Evolutionary conservation across 2,113 vertebrate species (phyloP).

Genomic region (Peucedramus taeniatus): DNA sequence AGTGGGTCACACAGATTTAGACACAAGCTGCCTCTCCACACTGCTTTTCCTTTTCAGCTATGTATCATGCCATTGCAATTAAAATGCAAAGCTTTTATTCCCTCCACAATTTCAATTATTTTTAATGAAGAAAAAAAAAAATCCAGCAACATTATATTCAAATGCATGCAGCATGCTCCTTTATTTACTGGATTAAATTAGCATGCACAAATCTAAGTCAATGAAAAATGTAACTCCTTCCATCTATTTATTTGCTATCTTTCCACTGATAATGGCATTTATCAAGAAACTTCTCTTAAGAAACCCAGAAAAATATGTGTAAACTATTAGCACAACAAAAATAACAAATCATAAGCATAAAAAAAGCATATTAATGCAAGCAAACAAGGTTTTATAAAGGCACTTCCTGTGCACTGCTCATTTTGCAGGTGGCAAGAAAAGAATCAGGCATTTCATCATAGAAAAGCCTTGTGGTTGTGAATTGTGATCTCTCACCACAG

Average conservation of each 20-base stretch:
- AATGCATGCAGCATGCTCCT: background rate
- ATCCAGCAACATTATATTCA: background rate
- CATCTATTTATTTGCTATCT: background rate
- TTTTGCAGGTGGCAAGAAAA: background rate
- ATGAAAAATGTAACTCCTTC: background rate
- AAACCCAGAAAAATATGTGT: background rate
- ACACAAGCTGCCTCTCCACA: background rate
- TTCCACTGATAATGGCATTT: background rate
- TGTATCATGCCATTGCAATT: background rate
- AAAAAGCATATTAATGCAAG: background rate
- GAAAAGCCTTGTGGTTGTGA: background rate
- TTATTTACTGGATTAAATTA: constrained; percentile 18
- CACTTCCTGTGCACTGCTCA: background rate
- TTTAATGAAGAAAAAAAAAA: background rate
- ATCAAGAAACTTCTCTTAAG: background rate
- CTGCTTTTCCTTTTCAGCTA: background rate
- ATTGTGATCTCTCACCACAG: background rate
- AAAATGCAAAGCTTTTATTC: background rate
- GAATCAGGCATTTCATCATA: background rate
- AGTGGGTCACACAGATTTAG: background rate
- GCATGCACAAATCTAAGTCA: background rate
- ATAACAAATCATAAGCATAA: background rate
- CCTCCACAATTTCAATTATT: background rate
- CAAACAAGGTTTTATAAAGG: background rate
- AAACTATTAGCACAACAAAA: background rate